Evolutionary conservation across 2,113 vertebrate genomes (phyloP).

Genomic region (Melierax canorus): DNA sequence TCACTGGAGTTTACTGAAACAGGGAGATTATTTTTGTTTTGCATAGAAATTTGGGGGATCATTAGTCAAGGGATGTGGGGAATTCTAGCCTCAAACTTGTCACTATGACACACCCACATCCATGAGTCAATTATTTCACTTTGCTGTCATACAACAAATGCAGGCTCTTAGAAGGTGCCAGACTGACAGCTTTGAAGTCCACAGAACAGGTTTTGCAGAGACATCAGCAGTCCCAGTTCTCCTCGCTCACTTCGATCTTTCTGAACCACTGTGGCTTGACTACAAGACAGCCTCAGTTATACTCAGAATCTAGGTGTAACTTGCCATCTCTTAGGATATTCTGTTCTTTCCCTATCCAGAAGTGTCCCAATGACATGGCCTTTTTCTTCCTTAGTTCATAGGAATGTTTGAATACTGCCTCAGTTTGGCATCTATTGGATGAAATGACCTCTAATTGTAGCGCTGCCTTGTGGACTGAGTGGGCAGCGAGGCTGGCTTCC

Average conservation of each 20-base stretch:
- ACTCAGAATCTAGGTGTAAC: not conserved
- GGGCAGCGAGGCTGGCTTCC: not conserved
- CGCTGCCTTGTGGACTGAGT: not conserved
- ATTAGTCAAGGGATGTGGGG: not conserved
- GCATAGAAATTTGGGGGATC: not conserved
- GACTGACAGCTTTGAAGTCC: constrained; percentile 30
- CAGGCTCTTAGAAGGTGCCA: constrained; percentile 1
- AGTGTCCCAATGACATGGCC: not conserved
- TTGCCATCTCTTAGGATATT: not conserved
- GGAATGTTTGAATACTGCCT: not conserved
- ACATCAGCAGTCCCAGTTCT: not conserved
- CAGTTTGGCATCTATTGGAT: not conserved
- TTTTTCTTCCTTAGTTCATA: not conserved
- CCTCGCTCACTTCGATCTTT: not conserved
- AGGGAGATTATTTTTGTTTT: constrained; percentile 8
- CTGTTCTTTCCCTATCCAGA: not conserved
- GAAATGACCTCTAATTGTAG: not conserved
- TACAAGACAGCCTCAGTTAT: not conserved
- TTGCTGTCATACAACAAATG: not conserved
- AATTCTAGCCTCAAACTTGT: constrained; percentile 30
- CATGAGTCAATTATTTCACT: constrained; percentile 14
- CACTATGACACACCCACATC: not conserved
- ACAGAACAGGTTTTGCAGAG: constrained; percentile 30
- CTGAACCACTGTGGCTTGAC: not conserved
- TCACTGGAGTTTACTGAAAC: not conserved